Conservation (phyloP, 2,113 vertebrate genomes). For the Hippolais icterina region DNA sequence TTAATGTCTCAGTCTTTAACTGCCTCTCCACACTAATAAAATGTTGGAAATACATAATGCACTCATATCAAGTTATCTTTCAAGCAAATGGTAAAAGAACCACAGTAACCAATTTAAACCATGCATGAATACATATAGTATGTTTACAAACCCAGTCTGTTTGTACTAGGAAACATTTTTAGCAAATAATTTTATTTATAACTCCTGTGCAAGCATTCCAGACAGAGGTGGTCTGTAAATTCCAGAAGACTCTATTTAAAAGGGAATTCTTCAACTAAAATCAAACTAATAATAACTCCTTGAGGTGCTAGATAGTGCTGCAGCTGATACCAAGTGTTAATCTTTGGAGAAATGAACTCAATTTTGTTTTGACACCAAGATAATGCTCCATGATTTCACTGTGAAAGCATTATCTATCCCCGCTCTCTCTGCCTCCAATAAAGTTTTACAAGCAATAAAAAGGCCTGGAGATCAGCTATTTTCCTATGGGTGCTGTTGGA, state of each 20-base stretch:
- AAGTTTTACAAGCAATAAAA: slow-evolving; percentile 64
- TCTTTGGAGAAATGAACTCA: slow-evolving; percentile 40
- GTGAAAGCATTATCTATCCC: slow-evolving; percentile 16
- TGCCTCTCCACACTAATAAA: background rate
- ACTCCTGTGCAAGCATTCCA: slow-evolving; percentile 64
- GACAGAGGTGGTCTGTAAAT: slow-evolving; percentile 63
- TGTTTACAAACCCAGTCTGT: slow-evolving; percentile 47
- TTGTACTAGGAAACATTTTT: slow-evolving; percentile 58
- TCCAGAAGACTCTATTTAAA: slow-evolving; percentile 55
- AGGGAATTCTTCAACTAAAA: slow-evolving; percentile 42
- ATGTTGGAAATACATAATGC: background rate
- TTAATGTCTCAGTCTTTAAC: background rate
- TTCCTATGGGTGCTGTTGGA: slow-evolving; percentile 3
- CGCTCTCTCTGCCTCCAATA: slow-evolving; percentile 19
- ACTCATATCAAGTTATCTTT: background rate
- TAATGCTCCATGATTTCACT: slow-evolving; percentile 53
- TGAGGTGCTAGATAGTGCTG: slow-evolving; percentile 49
- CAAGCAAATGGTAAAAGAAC: slow-evolving; percentile 9
- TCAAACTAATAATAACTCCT: background rate
- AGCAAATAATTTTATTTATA: slow-evolving; percentile 70
- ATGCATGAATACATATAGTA: background rate
- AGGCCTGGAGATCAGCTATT: background rate
- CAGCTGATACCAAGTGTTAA: slow-evolving; percentile 59
- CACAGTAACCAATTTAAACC: slow-evolving; percentile 7
- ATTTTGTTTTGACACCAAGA: slow-evolving; percentile 58